Evolutionary conservation across 2,888 invertebrate species (phyloP).

Genomic region (Clivina fossor): DNA sequence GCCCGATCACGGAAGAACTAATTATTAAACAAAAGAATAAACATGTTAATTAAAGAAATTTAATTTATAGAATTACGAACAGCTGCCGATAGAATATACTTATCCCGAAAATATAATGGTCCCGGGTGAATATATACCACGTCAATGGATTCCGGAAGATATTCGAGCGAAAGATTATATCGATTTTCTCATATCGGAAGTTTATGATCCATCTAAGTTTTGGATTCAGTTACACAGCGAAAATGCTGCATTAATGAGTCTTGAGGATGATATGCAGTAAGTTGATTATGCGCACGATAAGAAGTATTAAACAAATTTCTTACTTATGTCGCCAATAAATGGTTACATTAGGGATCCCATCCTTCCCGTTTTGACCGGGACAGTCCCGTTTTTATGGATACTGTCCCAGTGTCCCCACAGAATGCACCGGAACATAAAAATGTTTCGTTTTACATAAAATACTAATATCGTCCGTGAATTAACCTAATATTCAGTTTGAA

Average conservation of each 20-base stretch:
- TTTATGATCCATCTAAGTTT: constrained; percentile 62
- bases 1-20: no score
- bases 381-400: no score
- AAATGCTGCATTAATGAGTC: constrained; percentile 48
- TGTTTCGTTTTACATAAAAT: no score
- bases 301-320: no score
- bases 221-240: constrained; percentile 57
- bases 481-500: no score
- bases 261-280: constrained; percentile 60
- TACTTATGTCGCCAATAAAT: no score
- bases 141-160: constrained; percentile 38
- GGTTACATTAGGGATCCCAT: no score
- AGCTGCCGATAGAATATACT: constrained; percentile 6
- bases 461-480: no score
- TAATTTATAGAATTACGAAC: constrained; percentile 17
- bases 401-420: no score
- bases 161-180: constrained; percentile 42
- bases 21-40: not conserved
- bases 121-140: constrained; percentile 41
- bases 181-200: constrained; percentile 56
- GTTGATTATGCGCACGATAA: no score
- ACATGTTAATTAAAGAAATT: constrained; percentile 2
- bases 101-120: constrained; percentile 42
- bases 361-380: no score
- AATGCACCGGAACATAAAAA: no score